Evolutionary conservation across 1,140 invertebrate species (phyloP).

Genomic region (Tetraneura akinire): DNA sequence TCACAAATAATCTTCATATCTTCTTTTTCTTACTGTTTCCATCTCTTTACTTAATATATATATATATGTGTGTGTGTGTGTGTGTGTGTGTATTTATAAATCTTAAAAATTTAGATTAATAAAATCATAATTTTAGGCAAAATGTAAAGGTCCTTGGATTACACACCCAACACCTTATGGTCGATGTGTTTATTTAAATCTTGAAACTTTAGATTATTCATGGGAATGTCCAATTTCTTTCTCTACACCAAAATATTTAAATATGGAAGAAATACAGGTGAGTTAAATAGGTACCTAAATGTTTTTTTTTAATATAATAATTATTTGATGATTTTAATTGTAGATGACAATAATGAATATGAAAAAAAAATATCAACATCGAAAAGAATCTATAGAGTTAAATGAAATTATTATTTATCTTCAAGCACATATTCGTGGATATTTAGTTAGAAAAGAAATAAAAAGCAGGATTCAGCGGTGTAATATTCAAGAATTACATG

Average conservation of each 20-base stretch:
- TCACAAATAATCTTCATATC: no score
- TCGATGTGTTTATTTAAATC: conserved; percentile 59
- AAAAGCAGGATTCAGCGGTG: conserved; percentile 55
- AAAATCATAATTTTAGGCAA: conserved; percentile 54
- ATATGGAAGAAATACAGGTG: conserved; percentile 49
- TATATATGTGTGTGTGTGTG: no score
- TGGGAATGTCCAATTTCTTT: conserved; percentile 58
- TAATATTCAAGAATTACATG: conserved; percentile 17
- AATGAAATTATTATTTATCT: conserved; percentile 59
- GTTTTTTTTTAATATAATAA: background rate
- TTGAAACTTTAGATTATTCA: conserved; percentile 57
- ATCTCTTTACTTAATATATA: no score
- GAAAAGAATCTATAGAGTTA: conserved; percentile 34
- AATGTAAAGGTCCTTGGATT: conserved; percentile 57
- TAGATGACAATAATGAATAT: conserved; percentile 48
- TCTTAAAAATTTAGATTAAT: background rate
- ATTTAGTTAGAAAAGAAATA: conserved; percentile 64
- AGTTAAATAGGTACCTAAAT: background rate
- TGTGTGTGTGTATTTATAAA: no score
- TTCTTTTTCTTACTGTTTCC: no score
- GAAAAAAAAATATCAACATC: conserved; percentile 45
- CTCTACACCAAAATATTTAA: conserved; percentile 23
- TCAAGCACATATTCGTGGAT: conserved; percentile 69
- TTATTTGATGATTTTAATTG: background rate
- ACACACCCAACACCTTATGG: conserved; percentile 56